Evolutionary conservation across 2,113 vertebrate species (phyloP).

Genomic region (Dascyllus trimaculatus): DNA sequence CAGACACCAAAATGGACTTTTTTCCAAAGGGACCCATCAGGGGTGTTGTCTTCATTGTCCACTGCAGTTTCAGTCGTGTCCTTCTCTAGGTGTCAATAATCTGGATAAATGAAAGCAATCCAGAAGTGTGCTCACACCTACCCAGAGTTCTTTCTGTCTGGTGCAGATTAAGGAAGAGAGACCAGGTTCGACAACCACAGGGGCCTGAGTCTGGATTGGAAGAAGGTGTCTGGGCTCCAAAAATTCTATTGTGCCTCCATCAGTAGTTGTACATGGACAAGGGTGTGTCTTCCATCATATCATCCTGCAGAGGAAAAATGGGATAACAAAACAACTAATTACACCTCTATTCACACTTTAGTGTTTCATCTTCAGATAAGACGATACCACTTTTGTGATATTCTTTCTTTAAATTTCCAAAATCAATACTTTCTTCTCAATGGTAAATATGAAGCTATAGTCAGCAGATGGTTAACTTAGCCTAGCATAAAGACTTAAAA

Average conservation of each 20-base stretch:
- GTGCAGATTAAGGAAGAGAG: constrained; percentile 47
- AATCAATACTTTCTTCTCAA: not conserved
- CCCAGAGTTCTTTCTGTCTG: constrained; percentile 45
- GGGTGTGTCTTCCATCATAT: constrained; percentile 95
- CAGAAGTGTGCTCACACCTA: constrained; percentile 41
- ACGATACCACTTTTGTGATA: not conserved
- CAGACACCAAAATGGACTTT: constrained; percentile 35
- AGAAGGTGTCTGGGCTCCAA: constrained; percentile 8
- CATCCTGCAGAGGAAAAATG: constrained; percentile 84
- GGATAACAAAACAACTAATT: not conserved
- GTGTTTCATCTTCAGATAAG: not conserved
- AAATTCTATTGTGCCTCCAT: constrained; percentile 54
- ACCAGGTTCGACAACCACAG: constrained; percentile 30
- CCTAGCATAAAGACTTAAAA: too few species aligned
- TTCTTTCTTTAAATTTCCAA: too few species aligned
- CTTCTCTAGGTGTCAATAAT: constrained; percentile 15
- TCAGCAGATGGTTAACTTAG: too few species aligned
- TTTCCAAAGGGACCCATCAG: constrained; percentile 10
- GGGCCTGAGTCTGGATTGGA: constrained; percentile 35
- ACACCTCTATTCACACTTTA: not conserved
- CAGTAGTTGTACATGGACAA: constrained; percentile 95
- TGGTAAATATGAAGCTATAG: too few species aligned
- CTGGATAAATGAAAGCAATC: constrained; percentile 45
- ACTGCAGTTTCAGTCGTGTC: constrained; percentile 40
- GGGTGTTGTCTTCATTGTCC: constrained; percentile 46